Conservation (phyloP, 2,113 vertebrate species). For the Macrotis lagotis region DNA sequence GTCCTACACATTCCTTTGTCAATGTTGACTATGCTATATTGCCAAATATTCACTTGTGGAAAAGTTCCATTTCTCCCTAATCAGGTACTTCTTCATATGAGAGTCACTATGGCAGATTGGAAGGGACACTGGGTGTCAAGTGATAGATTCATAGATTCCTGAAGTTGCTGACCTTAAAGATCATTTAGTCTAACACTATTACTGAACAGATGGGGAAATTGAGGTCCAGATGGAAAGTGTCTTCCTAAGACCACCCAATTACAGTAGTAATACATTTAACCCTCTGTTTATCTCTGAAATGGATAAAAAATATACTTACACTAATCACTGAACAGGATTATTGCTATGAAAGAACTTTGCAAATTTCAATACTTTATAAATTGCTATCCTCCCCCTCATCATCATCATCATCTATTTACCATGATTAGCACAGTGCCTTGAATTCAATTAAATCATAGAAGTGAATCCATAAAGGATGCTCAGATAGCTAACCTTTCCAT, state of each 20-base stretch:
- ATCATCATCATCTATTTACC: background rate
- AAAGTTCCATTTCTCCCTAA: slow-evolving; percentile 10
- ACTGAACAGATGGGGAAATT: background rate
- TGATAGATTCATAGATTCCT: background rate
- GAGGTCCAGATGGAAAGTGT: background rate
- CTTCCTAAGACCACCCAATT: background rate
- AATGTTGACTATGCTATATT: background rate
- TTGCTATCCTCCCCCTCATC: background rate
- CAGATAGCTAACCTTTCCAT: too few relatives aligned
- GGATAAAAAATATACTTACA: background rate
- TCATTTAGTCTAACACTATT: background rate
- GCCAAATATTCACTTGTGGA: background rate
- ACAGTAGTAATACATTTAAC: background rate
- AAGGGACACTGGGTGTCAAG: background rate
- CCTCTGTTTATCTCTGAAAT: background rate
- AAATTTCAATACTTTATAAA: background rate
- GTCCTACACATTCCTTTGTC: slow-evolving; percentile 11
- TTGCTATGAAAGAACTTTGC: background rate
- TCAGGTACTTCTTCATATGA: background rate
- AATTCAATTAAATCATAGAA: background rate
- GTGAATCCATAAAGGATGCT: background rate
- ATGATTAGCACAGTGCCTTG: background rate
- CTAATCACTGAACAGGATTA: background rate
- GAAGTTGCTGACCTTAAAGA: background rate
- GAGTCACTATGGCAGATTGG: background rate